Conservation (phyloP, 2,888 invertebrate genomes). For the Brenthis daphne region DNA sequence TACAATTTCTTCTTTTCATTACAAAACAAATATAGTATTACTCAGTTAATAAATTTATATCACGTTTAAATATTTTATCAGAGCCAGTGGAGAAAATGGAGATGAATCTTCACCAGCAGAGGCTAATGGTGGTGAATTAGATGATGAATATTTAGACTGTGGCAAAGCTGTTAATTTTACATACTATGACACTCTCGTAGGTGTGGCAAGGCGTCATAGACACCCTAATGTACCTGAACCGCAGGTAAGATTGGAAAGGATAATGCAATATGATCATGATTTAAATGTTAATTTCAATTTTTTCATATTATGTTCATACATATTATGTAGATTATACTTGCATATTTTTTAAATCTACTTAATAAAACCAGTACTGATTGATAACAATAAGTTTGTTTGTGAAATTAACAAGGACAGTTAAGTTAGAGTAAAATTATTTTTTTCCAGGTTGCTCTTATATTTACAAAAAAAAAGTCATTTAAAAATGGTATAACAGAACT, state of each 20-base stretch:
- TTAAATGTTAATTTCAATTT: background rate
- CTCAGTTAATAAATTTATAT: background rate
- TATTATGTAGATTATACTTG: too few relatives aligned
- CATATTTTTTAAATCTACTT: too few relatives aligned
- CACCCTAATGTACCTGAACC: constrained; percentile 94
- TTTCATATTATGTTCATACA: background rate
- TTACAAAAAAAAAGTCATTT: constrained; percentile 85
- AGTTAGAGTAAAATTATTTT: background rate
- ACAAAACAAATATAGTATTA: background rate
- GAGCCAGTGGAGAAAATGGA: constrained; percentile 63
- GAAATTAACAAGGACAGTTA: too few relatives aligned
- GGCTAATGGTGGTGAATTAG: constrained; percentile 60
- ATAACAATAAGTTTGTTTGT: too few relatives aligned
- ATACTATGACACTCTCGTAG: constrained; percentile 93
- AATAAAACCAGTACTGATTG: too few relatives aligned
- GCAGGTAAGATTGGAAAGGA: constrained; percentile 65
- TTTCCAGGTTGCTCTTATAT: constrained; percentile 86
- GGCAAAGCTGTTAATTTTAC: constrained; percentile 94
- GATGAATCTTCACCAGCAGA: constrained; percentile 62
- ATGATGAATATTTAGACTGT: constrained; percentile 88
- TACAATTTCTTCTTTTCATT: background rate
- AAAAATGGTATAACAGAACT: constrained; percentile 85
- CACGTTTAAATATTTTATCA: constrained; percentile 41
- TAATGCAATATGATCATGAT: too few relatives aligned
- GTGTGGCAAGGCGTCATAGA: constrained; percentile 90